Conservation (phyloP, 2,797 vertebrate species). For the Ctenopoma multispine region DNA sequence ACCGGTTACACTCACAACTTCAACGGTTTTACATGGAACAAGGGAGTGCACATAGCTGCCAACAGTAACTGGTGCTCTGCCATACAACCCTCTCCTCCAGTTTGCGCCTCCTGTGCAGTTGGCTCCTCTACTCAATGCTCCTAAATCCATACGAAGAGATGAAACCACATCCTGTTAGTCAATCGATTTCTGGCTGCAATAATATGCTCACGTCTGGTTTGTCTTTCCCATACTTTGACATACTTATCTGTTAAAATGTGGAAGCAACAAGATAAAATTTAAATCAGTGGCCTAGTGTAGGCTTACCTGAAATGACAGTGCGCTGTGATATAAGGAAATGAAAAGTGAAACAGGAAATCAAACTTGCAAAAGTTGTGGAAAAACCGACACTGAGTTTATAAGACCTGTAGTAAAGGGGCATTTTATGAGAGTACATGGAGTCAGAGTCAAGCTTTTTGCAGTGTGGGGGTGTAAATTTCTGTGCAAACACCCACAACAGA, state of each 20-base stretch:
- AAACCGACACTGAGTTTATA: neutral
- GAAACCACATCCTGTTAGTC: neutral
- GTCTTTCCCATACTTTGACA: too few species aligned
- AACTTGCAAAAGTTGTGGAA: neutral
- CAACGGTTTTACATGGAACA: constrained; percentile 7
- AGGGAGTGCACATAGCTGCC: constrained; percentile 52
- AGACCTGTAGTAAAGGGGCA: too few species aligned
- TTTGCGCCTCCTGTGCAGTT: neutral
- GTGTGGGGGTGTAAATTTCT: neutral
- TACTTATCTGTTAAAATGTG: neutral
- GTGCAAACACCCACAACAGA: neutral
- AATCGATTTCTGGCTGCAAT: neutral
- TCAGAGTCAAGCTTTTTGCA: neutral
- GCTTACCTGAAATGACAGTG: too few species aligned
- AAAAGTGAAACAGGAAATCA: neutral
- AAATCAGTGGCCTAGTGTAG: neutral
- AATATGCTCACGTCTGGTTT: neutral
- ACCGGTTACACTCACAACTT: neutral
- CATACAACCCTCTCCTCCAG: neutral
- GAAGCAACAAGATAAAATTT: neutral
- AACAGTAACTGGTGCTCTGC: constrained; percentile 31
- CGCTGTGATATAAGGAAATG: neutral
- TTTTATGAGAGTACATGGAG: neutral
- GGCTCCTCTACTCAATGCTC: too few species aligned
- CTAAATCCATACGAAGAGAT: neutral